Evolutionary conservation across 2,888 invertebrate genomes (phyloP), one percentile per base, ranked within the genome.

Genomic region (Encarsia formosa): DNA sequence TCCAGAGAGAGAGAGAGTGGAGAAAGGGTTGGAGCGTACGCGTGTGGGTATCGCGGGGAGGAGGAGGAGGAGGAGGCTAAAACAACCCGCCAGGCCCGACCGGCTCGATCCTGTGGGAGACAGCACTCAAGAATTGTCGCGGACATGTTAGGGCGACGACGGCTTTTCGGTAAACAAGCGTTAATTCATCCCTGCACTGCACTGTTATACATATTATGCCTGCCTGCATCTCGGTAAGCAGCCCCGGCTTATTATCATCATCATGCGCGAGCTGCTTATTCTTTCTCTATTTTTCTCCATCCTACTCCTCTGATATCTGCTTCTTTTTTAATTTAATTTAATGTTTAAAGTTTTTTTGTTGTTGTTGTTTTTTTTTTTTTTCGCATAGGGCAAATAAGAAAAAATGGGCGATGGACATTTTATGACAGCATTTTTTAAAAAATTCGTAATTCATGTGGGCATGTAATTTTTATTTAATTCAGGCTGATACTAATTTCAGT

Each of bases 111-210:
- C 73, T 73, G 73, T 69, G 66, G 63, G 57, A 73, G 73, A 73
- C 73, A 73, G 72, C 69, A 67, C 71, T 73, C 72, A 71, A 73
- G 73, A 73, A 73, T 73, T 73, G 73, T 73, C 73, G 69, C 67
- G 64, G 67, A 65, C 73, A 71, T 70, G 71, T 71, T 70, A 71
- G 67, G 66, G 69, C 67, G n/a, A n/a, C n/a, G n/a, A n/a, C n/a
- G n/a, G n/a, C n/a, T n/a, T n/a, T 71, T 72, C 68, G 68, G 66
- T 68, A 68, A 70, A 70, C 70, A 64, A 71, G 66, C 70, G 68
- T 68, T 72, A 71, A 72, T 71, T 71, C 66, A 64, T 64, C 66
- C 65, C 66, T 65, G 64, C 67, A 67, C 64, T 48, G 44, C 45
- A 29, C 13, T 29, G 29, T 29, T 29, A 29, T 29, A 13, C 8